Evolutionary conservation across 2,797 vertebrate species (phyloP), one percentile per base, ranked within the genome.

Genomic region (Chaenodraco wilsoni): DNA sequence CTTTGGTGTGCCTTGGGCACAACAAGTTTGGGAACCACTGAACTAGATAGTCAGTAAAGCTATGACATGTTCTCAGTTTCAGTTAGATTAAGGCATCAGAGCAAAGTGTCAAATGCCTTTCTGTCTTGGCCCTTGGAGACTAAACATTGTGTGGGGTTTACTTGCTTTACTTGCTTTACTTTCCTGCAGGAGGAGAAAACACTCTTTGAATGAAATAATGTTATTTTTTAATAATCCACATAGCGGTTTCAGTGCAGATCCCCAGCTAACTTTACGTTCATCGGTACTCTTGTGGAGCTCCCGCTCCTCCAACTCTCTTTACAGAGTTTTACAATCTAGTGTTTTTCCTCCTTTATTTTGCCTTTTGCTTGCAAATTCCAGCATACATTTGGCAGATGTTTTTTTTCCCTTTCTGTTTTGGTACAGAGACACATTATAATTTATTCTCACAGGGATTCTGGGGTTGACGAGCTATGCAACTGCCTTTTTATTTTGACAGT

Each of bases 201-300:
- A 62, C 3, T 50, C 33, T 27, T 27, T 27, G 27, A 27, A 11
- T 44, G 15, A 52, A 70, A 69, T 71, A 60, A 49, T 33, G 3
- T 51, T 55, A 44, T 76, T 63, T 58, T 83, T 69, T 79, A 54
- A 69, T 33, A 17, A 64, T 52, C 17, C 27, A 31, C 54, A 43
- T 67, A 15, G 33, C n/a, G 11, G 51, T 58, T 52, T 57, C 16
- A 45, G 6, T 65, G 57, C 69, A 48, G 73, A 49, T 43, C 52
- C 50, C 68, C 44, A 43, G 16, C 19, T 64, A 46, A 59, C 45
- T 55, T 56, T 48, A 51, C 31, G 27, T 64, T 80, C 33, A 66
- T 58, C 65, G 52, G 13, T 27, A 44, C 17, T 44, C 54, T 63
- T 45, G 44, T 45, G 17, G 50, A 51, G 6, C 45, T 52, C 55